Conservation (phyloP, 1,140 invertebrate genomes). For the Lepidotrigona ventralis region DNA sequence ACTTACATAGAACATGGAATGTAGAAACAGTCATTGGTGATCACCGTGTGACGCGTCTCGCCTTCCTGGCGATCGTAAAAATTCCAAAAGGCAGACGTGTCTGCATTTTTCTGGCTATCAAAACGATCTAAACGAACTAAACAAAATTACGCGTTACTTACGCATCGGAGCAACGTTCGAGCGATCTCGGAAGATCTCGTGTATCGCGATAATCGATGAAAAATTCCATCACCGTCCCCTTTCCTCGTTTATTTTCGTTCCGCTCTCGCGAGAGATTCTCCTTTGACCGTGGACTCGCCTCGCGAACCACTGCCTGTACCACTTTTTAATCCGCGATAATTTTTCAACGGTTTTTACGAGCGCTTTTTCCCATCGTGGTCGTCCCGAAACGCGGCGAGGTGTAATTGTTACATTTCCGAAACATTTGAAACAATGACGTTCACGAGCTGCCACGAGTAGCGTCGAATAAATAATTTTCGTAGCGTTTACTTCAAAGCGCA, state of each 20-base stretch:
- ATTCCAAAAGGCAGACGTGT: neutral
- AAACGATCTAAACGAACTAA: neutral
- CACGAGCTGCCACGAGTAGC: too few relatives aligned
- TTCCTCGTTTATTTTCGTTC: neutral
- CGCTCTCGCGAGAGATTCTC: neutral
- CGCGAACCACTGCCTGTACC: neutral
- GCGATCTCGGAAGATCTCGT: neutral
- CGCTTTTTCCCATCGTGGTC: neutral
- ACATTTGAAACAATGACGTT: neutral
- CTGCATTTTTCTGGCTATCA: neutral
- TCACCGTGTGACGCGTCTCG: neutral
- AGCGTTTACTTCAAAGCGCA: neutral
- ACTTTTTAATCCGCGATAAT: conserved; percentile 6
- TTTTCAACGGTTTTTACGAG: conserved; percentile 5
- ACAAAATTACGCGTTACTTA: neutral
- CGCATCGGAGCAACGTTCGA: neutral
- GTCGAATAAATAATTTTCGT: neutral
- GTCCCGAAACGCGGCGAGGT: neutral
- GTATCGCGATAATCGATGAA: neutral
- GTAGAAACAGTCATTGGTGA: too few relatives aligned
- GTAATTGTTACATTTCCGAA: neutral
- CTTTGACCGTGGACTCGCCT: neutral
- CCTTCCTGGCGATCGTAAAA: neutral
- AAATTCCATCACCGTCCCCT: neutral
- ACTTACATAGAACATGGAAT: too few relatives aligned